Evolutionary conservation across 2,888 invertebrate genomes (phyloP), one percentile per base, ranked within the genome.

Genomic region (Incurvaria masculella): DNA sequence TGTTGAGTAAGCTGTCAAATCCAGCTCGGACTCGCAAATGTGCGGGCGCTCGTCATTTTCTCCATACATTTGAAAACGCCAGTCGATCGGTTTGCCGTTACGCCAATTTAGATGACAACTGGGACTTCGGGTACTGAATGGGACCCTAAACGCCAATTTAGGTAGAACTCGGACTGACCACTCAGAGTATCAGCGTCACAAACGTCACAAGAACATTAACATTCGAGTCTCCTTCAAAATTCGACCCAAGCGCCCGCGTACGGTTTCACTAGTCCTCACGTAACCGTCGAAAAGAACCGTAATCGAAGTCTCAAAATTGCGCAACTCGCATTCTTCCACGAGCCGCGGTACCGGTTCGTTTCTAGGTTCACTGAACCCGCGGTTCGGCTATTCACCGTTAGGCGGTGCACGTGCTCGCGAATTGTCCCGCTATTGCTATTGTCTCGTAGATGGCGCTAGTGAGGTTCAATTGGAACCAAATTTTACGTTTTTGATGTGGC

Each of bases 401-500:
- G 68, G 46, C 58, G 61, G 65, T 66, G 70, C 67, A 67, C 69
- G 71, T 72, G 71, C 69, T 58, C 47, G 48, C 57, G 55, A 64
- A 63, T 67, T 60, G 62, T 75, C 65, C 69, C 68, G 74, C 76
- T 75, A 76, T 63, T 68, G 74, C 76, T 75, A 76, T 63, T 54
- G 53, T 61, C 54, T 62, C 63, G 63, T 57, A 75, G 76, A 73
- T 68, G 63, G 66, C 65, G 62, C 56, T 64, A 56, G 54, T 48
- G 47, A 53, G 57, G 55, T 53, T 53, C 51, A 54, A n/a, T n/a
- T n/a, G n/a, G n/a, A n/a, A n/a, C n/a, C n/a, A n/a, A n/a, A n/a
- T n/a, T n/a, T n/a, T n/a, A n/a, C n/a, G n/a, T n/a, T 49, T 46
- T 20, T 51, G 51, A 47, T 42, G 46, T 41, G 48, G 52, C 49